Evolutionary conservation across 2,113 vertebrate species (phyloP).

Genomic region (Rattus norvegicus): GRCr8 NC_086039.1:84776501-84777000

Average conservation of each 20-base stretch:
- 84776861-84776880: conserved; percentile 7
- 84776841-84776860: conserved; percentile 17
- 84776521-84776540: background rate
- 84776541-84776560: background rate
- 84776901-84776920: conserved; percentile 36
- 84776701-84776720: conserved; percentile 33
- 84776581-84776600: background rate
- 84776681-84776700: background rate
- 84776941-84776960: background rate
- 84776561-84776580: background rate
- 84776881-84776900: background rate
- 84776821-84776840: background rate
- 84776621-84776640: background rate
- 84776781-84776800: background rate
- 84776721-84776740: conserved; percentile 22
- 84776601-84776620: background rate
- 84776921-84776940: background rate
- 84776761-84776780: conserved; percentile 8
- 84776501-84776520: background rate
- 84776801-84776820: background rate
- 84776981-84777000: background rate
- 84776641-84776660: background rate
- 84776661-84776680: conserved; percentile 27
- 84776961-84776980: background rate
- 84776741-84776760: conserved; percentile 20